These are phyloP conservation scores for Trogon surrucura DNA, from an alignment of 2,113 vertebrate species.

Conservation along the genomic window DNA sequence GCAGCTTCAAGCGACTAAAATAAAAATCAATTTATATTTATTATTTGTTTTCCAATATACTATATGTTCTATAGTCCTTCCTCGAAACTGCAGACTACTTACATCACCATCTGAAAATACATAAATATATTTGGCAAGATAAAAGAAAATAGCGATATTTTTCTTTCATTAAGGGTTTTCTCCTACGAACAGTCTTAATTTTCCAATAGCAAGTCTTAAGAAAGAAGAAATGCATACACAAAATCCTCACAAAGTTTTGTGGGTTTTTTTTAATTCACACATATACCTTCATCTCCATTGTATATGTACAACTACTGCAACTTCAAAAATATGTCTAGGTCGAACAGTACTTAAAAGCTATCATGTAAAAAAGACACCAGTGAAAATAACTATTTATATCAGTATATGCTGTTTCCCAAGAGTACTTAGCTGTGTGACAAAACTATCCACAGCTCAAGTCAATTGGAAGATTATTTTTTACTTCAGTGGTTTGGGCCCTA, in stretches of 20 bases:
- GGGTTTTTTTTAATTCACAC: not conserved
- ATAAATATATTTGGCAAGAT: not conserved
- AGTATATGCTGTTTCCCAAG: not conserved
- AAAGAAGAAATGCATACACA: not conserved
- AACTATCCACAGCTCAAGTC: not conserved
- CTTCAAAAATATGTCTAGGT: not conserved
- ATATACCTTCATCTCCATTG: not conserved
- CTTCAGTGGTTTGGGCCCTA: not conserved
- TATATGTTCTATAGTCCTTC: not conserved
- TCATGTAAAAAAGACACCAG: not conserved
- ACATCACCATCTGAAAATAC: not conserved
- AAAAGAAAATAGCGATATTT: not conserved
- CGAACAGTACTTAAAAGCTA: not conserved
- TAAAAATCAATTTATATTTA: not conserved
- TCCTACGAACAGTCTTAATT: not conserved
- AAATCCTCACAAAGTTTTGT: not conserved
- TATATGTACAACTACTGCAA: not conserved
- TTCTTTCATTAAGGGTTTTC: not conserved
- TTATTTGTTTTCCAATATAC: not conserved
- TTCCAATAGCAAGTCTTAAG: not conserved
- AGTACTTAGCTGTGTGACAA: not conserved
- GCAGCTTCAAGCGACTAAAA: not conserved
- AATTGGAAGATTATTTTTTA: not conserved
- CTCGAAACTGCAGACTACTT: not conserved
- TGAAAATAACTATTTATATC: not conserved